phyloP scores from a whole-genome alignment of 2,113 vertebrate species.

The Prionailurus bengalensis region DNA sequence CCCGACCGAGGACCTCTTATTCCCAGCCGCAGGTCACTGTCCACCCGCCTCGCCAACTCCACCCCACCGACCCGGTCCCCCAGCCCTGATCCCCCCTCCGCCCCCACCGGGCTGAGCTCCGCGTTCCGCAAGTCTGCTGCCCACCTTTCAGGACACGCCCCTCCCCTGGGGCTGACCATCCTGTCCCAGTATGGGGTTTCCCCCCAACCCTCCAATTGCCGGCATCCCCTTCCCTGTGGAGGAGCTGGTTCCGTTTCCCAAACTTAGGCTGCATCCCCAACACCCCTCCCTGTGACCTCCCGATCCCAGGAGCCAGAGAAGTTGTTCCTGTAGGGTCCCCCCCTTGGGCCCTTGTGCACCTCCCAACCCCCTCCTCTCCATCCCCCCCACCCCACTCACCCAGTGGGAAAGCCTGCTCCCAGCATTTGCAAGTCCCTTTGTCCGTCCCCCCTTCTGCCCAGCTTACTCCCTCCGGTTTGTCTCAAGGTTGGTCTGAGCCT shows the following conservation, averaged over 20 bases:
- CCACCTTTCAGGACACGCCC: not conserved
- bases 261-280: not conserved
- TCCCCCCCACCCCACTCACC: too few relatives aligned
- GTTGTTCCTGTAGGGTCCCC: not conserved
- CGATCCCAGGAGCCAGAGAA: not conserved
- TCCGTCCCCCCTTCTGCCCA: not conserved
- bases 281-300: not conserved
- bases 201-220: not conserved
- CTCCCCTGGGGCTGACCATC: not conserved
- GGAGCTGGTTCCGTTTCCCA: not conserved
- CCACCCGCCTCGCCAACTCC: not conserved
- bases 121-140: fast-evolving
- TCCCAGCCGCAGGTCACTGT: not conserved
- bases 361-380: not conserved
- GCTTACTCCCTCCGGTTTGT: not conserved
- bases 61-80: not conserved
- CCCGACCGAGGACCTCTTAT: not conserved
- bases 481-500: not conserved
- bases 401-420: not conserved
- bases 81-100: not conserved
- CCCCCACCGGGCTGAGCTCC: not conserved
- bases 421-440: not conserved
- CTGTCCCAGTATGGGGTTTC: too few relatives aligned
- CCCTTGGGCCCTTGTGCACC: too few relatives aligned
- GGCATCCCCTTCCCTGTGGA: not conserved